Conservation (phyloP, 2,113 vertebrate genomes). For the Solea solea region DNA sequence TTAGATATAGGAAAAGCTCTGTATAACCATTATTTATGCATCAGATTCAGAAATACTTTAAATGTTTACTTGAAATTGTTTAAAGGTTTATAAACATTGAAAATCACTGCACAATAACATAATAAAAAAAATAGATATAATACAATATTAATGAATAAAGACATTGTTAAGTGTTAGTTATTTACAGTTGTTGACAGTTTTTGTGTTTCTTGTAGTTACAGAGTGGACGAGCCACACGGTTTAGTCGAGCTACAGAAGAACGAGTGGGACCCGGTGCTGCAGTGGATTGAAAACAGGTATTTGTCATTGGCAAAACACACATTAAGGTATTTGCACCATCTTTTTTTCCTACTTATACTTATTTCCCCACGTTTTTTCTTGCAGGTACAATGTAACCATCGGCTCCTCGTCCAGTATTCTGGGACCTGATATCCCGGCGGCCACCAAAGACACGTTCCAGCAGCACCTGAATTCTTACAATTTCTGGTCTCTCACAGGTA, state of each 20-base stretch:
- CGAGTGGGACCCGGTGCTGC: slow-evolving; percentile 93
- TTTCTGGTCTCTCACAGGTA: slow-evolving; percentile 95
- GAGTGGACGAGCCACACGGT: slow-evolving; percentile 90
- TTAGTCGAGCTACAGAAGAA: slow-evolving; percentile 94
- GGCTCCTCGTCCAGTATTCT: slow-evolving; percentile 91
- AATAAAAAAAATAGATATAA: neutral
- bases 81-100: no score
- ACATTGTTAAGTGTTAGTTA: neutral
- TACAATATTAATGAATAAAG: neutral
- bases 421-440: slow-evolving; percentile 89
- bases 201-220: slow-evolving; percentile 84
- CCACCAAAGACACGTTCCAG: slow-evolving; percentile 87
- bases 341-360: neutral
- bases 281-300: slow-evolving; percentile 92
- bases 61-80: no score
- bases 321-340: no score
- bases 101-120: no score
- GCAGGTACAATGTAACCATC: slow-evolving; percentile 90
- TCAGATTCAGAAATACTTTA: no score
- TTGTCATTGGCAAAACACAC: neutral
- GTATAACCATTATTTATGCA: no score
- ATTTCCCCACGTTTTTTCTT: slow-evolving; percentile 10
- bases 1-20: no score
- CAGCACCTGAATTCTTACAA: slow-evolving; percentile 93
- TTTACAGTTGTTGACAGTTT: neutral